Conservation (phyloP, 2,888 invertebrate genomes). For the Trachelus iudaicus region DNA sequence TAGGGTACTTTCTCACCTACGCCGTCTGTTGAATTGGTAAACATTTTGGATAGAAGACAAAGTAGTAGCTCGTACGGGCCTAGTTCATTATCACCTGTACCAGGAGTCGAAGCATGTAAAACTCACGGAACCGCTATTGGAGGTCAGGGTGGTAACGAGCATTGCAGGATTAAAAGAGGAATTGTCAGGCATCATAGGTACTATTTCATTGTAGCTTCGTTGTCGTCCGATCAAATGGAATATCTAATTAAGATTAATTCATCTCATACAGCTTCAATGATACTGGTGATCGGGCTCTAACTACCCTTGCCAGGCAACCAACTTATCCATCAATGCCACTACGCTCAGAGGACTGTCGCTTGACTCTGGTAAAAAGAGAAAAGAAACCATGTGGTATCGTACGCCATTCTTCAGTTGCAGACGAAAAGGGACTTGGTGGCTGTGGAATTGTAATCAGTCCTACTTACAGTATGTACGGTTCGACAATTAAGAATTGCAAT, state of each 20-base stretch:
- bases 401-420: slow-evolving; percentile 56
- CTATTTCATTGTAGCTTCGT: not conserved
- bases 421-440: slow-evolving; percentile 50
- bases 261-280: slow-evolving; percentile 56
- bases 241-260: slow-evolving; percentile 2
- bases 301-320: slow-evolving; percentile 61
- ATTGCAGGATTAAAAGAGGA: slow-evolving; percentile 61
- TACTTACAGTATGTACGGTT: slow-evolving; percentile 60
- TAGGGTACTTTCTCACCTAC: slow-evolving; percentile 63
- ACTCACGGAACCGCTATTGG: slow-evolving; percentile 60
- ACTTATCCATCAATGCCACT: slow-evolving; percentile 63
- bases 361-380: slow-evolving; percentile 55
- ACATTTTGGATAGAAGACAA: slow-evolving; percentile 60
- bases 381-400: slow-evolving; percentile 36
- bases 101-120: slow-evolving; percentile 61
- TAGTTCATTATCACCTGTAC: slow-evolving; percentile 60
- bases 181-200: slow-evolving; percentile 64
- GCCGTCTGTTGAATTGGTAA: slow-evolving; percentile 62
- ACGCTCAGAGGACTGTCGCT: slow-evolving; percentile 57
- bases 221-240: not conserved
- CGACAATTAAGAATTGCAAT: slow-evolving; percentile 52
- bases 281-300: slow-evolving; percentile 60
- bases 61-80: slow-evolving; percentile 61
- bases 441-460: slow-evolving; percentile 53
- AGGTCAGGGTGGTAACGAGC: slow-evolving; percentile 57